Evolutionary conservation across 2,888 invertebrate genomes (phyloP), one percentile per base, ranked within the genome.

Genomic region (Rotaria magnacalcarata): DNA sequence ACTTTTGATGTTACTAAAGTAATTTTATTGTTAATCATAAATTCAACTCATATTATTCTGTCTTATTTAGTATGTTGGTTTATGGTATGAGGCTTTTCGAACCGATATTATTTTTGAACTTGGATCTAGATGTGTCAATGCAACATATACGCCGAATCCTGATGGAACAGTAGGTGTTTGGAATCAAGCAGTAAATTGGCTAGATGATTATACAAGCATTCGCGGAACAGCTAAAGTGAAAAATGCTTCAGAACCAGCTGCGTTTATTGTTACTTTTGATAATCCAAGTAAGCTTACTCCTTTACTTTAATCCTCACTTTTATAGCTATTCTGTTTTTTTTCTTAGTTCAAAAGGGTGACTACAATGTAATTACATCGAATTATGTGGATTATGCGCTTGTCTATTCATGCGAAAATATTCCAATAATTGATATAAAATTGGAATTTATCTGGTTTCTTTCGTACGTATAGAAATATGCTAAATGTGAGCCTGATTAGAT

Each of bases 61-160:
- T 84, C 27, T 41, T 8, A 60, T 52, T 75, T 86, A 88, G 88
- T 88, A 88, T 86, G 41, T 88, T 50, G 88, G 88, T 24, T 87
- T 85, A 52, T 88, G 88, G 88, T 88, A 87, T 85, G 88, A 88
- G 84, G 86, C 87, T 27, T 58, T 87, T 75, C 87, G 88, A 74
- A 88, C 87, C 85, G 87, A 87, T 75, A 87, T 87, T 84, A 85
- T 88, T 67, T 87, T 88, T 84, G 88, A 88, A 84, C 85, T 84
- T 19, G 75, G 85, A 27, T 86, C 87, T 52, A 86, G 84, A 60
- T 88, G 88, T 54, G 86, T 88, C 4, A 85, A 85, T 50, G 88
- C 88, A 14, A 87, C 87, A 85, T 88, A 88, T 85, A 88, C 87
- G 41, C 14, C 87, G 7, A 87, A 88, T 74, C 58, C 84, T 0